These are phyloP conservation scores for Parambassis ranga DNA, from an alignment of 2,797 vertebrate genomes.

Conservation along the genomic window DNA sequence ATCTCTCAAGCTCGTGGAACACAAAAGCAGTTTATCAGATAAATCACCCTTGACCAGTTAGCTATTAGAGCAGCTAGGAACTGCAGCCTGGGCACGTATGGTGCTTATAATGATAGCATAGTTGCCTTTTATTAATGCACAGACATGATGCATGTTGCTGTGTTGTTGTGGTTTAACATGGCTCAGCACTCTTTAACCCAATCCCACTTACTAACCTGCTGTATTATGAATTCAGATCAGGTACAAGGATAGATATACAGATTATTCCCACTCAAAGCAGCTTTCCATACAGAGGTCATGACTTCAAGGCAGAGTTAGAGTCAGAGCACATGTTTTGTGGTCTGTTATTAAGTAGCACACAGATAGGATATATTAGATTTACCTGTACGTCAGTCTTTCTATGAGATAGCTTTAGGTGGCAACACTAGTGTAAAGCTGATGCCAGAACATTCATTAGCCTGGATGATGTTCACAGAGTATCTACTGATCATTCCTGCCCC, in stretches of 20 bases:
- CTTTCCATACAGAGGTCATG: constrained; percentile 41
- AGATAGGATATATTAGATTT: neutral
- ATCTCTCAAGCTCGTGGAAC: constrained; percentile 75
- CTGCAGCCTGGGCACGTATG: constrained; percentile 74
- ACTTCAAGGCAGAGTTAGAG: constrained; percentile 1
- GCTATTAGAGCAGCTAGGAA: constrained; percentile 77
- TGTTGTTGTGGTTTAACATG: constrained; percentile 73
- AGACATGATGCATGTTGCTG: constrained; percentile 75
- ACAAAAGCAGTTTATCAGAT: constrained; percentile 81
- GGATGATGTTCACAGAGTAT: constrained; percentile 64
- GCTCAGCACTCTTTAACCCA: constrained; percentile 75
- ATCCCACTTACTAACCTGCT: constrained; percentile 66
- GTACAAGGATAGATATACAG: constrained; percentile 64
- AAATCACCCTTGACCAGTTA: constrained; percentile 81
- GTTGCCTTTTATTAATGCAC: constrained; percentile 78
- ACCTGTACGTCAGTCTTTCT: constrained; percentile 14
- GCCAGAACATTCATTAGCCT: constrained; percentile 60
- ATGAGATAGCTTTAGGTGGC: constrained; percentile 28
- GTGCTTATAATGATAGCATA: constrained; percentile 76
- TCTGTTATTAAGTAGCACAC: neutral
- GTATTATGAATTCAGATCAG: constrained; percentile 77
- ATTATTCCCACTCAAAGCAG: constrained; percentile 44
- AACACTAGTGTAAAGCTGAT: constrained; percentile 30
- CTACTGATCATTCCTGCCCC: constrained; percentile 63
- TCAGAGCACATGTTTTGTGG: too few species aligned